Evolutionary conservation across 30 jellyfish, hydroid and myxozoan genomes (phyloP).

Genomic region (Phacellophora camtschatica): DNA sequence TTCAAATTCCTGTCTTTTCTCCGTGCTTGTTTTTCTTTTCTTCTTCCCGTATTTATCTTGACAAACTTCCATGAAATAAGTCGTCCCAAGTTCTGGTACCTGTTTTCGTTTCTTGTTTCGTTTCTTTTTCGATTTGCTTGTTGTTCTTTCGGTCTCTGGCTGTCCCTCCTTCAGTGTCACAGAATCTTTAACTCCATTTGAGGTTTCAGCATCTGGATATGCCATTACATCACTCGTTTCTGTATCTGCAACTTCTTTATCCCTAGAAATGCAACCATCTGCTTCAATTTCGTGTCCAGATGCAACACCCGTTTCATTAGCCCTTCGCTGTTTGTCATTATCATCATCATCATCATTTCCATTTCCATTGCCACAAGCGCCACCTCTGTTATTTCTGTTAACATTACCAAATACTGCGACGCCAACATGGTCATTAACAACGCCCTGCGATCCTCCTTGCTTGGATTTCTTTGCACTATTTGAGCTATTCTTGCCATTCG

Average conservation of each 20-base stretch:
- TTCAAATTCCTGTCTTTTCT: background rate
- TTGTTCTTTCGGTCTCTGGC: background rate
- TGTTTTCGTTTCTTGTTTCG: background rate
- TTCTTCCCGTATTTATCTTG: background rate
- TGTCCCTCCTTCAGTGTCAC: background rate
- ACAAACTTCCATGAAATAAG: slow-evolving; percentile 28
- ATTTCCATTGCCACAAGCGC: background rate
- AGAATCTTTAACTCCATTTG: background rate
- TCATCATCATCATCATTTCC: slow-evolving; percentile 29
- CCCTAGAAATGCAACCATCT: background rate
- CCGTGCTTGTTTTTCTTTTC: background rate
- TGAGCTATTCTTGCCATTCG: background rate
- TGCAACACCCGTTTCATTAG: background rate
- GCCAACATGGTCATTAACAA: too few species aligned
- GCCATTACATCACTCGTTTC: too few species aligned
- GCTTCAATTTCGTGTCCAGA: slow-evolving; percentile 61
- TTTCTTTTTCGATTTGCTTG: background rate
- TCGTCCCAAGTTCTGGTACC: background rate
- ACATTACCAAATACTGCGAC: too few species aligned
- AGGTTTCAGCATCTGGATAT: background rate
- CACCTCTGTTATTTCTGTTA: background rate
- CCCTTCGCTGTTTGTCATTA: background rate
- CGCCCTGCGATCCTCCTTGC: too few species aligned
- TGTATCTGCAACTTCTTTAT: background rate
- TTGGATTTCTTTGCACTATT: too few species aligned